Base-by-base conservation (phyloP, 1,140 invertebrate species). In the Drosophila pachea region DNA sequence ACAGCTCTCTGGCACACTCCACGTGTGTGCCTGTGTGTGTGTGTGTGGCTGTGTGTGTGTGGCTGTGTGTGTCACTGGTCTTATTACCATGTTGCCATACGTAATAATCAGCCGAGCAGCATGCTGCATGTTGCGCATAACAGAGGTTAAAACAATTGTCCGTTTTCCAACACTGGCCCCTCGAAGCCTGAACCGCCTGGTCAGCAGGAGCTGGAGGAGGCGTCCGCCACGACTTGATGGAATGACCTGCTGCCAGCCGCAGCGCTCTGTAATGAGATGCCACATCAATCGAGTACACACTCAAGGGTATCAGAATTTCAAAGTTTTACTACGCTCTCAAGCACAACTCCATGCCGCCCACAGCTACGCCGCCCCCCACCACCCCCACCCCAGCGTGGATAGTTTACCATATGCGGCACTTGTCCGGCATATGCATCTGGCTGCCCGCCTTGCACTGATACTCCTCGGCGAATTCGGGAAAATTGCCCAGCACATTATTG, bases 401-500 rank as follows among this genome's bases (percentile, higher is more conserved):
- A n/a, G 32, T 6, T 60, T 60, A 86, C 87, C 87, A 88, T 43
- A 89, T 77, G 49, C 76, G 68, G 31, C 87, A 89, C 56, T 87
- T 87, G 4, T 68, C 35, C 0, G 32, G 47, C n/a, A 84, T 74
- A 78, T 88, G 73, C 87, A 89, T 83, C 0, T 5, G 36, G 16
- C 66, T 87, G 29, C 67, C 70, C 0, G 69, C 47, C 9, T 62
- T 68, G 65, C 87, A 89, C 6, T 73, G 29, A 5, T 74, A 89
- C 2, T 72, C 53, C 6, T 87, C 75, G 0, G 76, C 58, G 16
- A 89, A 89, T 22, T 89, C 87, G 0, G 68, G 69, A 50, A 88
- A 73, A 14, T 89, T 89, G 14, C 70, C 71, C 47, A 89, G 49
- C n/a, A 75, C 87, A 71, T 88, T 87, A 52, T 88, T 89, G 5